Base-by-base conservation (phyloP, 1,140 invertebrate species). In the Goniozus legneri region DNA sequence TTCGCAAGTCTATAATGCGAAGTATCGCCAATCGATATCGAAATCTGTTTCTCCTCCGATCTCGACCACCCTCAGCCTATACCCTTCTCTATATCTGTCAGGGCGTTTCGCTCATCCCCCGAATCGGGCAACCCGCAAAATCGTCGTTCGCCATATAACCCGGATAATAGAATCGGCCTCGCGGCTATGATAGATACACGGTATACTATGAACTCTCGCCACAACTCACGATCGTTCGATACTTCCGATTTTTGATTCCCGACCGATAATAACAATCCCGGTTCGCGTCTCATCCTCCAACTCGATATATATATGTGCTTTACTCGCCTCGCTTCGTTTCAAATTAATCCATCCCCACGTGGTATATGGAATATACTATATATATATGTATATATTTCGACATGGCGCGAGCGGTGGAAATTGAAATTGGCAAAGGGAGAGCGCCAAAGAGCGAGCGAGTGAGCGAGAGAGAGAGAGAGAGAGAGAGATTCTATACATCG, bases 241-340 rank as follows among this genome's bases (percentile, higher is more conserved):
- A 55, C 47, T 54, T 47, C 35, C 57, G 44, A 59, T 61, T 61
- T 60, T 58, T 49, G 58, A 62, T 58, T 58, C 58, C 54, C 53
- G 42, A 14, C 46, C 51, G 52, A 58, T 58, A 58, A 58, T 50
- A 49, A 44, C 56, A 56, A 47, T 34, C 21, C 14, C 19, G 10
- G 19, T 20, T 14, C 4, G 24, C 10, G n/a, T 10, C 21, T 3
- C 42, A 33, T 3, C 13, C 24, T 13, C 15, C 21, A 13, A 7
- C 10, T 10, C 33, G 1, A 22, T 32, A n/a, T 21, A 20, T 10
- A 27, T 10, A 4, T 10, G 4, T 10, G 10, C 24, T 27, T 10
- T 27, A 10, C 24, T 10, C 24, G 24, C 24, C 10, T 18, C 21
- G 10, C 2, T 19, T 21, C 20, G 12, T 12, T 21, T 39, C 13